Conservation (phyloP, 2,888 invertebrate species). For the Crocallis elinguaria region DNA sequence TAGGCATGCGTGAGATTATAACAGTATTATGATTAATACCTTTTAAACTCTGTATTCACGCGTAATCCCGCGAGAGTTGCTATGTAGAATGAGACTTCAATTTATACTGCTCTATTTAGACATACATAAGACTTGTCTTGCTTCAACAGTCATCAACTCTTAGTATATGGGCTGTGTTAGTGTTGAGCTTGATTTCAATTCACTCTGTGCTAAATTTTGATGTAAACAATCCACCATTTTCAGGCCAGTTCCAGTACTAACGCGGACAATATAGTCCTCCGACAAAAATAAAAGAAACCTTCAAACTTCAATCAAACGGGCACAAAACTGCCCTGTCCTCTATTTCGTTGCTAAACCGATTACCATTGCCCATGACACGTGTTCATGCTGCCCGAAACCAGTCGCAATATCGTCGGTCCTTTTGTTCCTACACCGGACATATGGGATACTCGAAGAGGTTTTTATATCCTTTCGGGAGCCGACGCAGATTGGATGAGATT, state of each 20-base stretch:
- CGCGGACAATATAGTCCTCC: background rate
- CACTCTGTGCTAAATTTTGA: too few relatives aligned
- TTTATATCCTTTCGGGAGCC: slow-evolving; percentile 32
- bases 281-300: background rate
- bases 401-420: slow-evolving; percentile 14
- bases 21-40: background rate
- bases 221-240: too few relatives aligned
- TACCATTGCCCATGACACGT: slow-evolving; percentile 8
- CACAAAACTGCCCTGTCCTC: background rate
- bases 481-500: slow-evolving; percentile 36
- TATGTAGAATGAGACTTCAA: too few relatives aligned
- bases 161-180: too few relatives aligned
- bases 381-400: background rate
- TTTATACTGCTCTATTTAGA: too few relatives aligned
- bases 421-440: slow-evolving; percentile 29
- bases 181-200: too few relatives aligned
- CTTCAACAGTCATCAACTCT: too few relatives aligned
- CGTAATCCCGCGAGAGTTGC: background rate
- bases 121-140: too few relatives aligned
- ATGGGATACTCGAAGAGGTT: slow-evolving; percentile 26
- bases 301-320: slow-evolving; percentile 12
- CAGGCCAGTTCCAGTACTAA: too few relatives aligned
- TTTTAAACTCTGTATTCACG: background rate
- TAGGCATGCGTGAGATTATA: too few relatives aligned
- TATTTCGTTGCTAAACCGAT: slow-evolving; percentile 11